These are phyloP conservation scores for Acanthoscelides obtectus DNA, from an alignment of 2,888 invertebrate species.

Conservation along the genomic window DNA sequence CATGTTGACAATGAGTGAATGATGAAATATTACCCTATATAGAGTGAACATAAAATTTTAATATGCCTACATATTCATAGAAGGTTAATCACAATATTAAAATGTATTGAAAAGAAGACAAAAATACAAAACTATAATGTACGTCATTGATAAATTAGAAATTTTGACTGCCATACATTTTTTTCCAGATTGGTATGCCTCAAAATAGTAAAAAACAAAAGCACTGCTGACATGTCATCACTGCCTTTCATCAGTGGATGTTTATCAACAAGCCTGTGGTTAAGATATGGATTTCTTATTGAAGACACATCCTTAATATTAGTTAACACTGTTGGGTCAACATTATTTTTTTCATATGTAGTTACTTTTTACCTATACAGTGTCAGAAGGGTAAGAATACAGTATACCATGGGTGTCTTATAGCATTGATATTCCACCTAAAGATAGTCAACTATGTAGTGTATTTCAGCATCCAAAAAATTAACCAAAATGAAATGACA, in stretches of 20 bases:
- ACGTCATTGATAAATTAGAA: no score
- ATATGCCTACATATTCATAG: no score
- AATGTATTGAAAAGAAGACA: no score
- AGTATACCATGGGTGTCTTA: neutral
- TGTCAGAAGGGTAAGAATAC: conserved; percentile 57
- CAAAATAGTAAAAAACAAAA: conserved; percentile 67
- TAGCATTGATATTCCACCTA: neutral
- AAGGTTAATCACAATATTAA: no score
- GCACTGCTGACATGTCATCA: conserved; percentile 71
- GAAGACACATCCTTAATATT: conserved; percentile 65
- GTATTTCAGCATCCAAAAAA: no score
- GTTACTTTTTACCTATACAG: conserved; percentile 69
- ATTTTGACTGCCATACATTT: conserved; percentile 10
- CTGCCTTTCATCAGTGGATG: conserved; percentile 75
- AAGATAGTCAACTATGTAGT: no score
- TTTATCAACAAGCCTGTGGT: conserved; percentile 74
- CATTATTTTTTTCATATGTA: conserved; percentile 66
- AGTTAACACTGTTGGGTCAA: conserved; percentile 71
- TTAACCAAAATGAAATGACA: no score
- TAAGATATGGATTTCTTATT: conserved; percentile 73
- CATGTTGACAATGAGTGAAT: no score
- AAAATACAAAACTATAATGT: no score
- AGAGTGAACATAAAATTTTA: no score
- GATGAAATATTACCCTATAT: no score
- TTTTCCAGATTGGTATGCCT: conserved; percentile 68